Base-by-base conservation (phyloP, 2,113 vertebrate species). In the Chionodraco myersi region DNA sequence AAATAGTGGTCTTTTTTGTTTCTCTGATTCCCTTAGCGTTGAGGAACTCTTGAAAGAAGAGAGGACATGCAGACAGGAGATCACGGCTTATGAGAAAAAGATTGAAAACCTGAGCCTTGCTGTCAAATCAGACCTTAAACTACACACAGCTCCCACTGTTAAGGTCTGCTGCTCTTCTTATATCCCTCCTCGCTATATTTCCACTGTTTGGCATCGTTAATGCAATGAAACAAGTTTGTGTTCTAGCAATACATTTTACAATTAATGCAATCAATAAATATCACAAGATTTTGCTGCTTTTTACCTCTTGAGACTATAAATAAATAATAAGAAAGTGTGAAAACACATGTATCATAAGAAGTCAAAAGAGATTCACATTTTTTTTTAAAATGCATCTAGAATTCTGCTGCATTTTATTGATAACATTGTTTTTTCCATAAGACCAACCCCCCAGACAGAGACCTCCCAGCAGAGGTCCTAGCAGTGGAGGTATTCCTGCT, bases 11-110 rank as follows among this genome's bases (percentile, higher is more conserved):
- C 52, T 15, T 30, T 30, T 74, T 4, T 72, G 6, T 75, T 66
- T 72, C 12, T 84, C 7, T 79, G 21, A 21, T 73, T 21, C 18
- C 89, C 88, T 79, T 75, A 99, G 97, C 59, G 97, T 96, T 54
- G 96, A 97, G 81, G 93, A 96, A 53, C 96, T 97, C 82, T 78
- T 96, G 86, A 97, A 96, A 82, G 96, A 97, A 65, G 97, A 99
- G 87, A 95, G 92, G 88, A 93, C 72, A 23, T 90, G 90, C 48
- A 92, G 83, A 85, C 96, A 95, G 85, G 97, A 98, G 77, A 87
- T 99, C 56, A 86, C 23, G 58, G 89, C 94, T 53, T 93, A 96
- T 63, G 96, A 98, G 64, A 97, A 93, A 86, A 99, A 96, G 94
- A 94, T 98, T 48, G 96, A 97, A 87, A 88, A 88, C 1, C 97